Evolutionary conservation across 1,140 invertebrate species (phyloP), one percentile per base, ranked within the genome.

Genomic region (Drosophila tristis): DNA sequence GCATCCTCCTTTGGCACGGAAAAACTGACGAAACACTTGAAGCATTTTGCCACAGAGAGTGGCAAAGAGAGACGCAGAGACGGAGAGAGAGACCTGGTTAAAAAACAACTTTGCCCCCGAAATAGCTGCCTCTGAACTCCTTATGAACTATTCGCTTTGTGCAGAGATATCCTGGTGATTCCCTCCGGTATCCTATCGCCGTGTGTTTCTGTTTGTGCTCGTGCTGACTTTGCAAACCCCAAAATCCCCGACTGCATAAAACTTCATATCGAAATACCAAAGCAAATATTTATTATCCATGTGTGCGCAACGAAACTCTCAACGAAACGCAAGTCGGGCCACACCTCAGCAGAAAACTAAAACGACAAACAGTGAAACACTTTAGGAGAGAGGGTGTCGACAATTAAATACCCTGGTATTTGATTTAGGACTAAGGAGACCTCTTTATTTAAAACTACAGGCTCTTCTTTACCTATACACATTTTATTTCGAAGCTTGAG

Each of bases 241-340:
- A 45, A 78, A 80, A 65, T 59, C 61, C 60, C 54, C 82, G 61
- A 74, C 62, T 78, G 71, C 66, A 75, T 48, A 68, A 86, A 87
- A 86, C 68, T 87, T 86, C 74, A 62, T 81, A 71, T 74, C 65
- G 64, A 87, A 87, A 86, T 86, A 76, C 82, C 82, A 78, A 87
- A 87, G 78, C 70, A 86, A 86, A 86, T 86, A 86, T 86, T 86
- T 86, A 78, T 86, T 87, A 78, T 86, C 78, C 78, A 58, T 75
- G 78, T 81, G 74, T 78, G 53, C 67, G 57, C 60, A 63, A 73
- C 45, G 54, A 86, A 85, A 72, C 74, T 78, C 64, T 56, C 6
- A 61, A 29, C 54, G 63, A 62, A 65, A 62, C 71, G 58, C 15
- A 74, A 16, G 44, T 76, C 20, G 63, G 39, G 56, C 62, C 39